Percentiles rank a stretch among this genome's conserved stretches.
These are phyloP conservation scores for Aradus depressus DNA, from an alignment of 2,888 invertebrate species.

Conservation along the genomic window DNA sequence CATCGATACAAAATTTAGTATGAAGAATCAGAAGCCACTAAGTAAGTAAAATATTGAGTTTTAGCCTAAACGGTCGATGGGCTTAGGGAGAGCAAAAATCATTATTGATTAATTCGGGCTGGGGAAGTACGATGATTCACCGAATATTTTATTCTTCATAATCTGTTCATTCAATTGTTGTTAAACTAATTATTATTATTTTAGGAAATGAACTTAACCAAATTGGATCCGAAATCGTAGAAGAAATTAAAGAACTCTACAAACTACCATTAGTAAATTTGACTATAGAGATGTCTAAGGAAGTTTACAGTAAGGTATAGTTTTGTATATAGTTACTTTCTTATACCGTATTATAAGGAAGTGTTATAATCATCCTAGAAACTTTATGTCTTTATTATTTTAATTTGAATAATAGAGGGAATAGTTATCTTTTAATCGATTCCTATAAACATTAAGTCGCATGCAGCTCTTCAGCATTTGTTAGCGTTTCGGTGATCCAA, in stretches of 20 bases:
- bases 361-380: not conserved
- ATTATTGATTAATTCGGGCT: no score
- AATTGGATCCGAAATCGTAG: constrained; percentile 49
- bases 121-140: no score
- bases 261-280: constrained; percentile 50
- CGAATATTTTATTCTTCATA: constrained; percentile 5
- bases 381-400: not conserved
- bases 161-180: not conserved
- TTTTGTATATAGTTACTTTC: constrained; percentile 29
- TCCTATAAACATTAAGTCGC: not conserved
- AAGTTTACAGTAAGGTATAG: constrained; percentile 47
- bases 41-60: no score
- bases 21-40: no score
- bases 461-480: not conserved
- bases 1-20: no score
- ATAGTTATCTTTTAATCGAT: no score
- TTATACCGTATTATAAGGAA: not conserved
- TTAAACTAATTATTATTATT: constrained; percentile 5
- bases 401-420: not conserved
- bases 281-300: constrained; percentile 44
- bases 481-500: no score
- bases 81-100: no score
- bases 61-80: no score
- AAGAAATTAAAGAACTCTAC: constrained; percentile 49
- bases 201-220: constrained; percentile 45